Base-by-base conservation (phyloP, 92 coral and sea anemone genomes). In the Phenganax marumi region DNA sequence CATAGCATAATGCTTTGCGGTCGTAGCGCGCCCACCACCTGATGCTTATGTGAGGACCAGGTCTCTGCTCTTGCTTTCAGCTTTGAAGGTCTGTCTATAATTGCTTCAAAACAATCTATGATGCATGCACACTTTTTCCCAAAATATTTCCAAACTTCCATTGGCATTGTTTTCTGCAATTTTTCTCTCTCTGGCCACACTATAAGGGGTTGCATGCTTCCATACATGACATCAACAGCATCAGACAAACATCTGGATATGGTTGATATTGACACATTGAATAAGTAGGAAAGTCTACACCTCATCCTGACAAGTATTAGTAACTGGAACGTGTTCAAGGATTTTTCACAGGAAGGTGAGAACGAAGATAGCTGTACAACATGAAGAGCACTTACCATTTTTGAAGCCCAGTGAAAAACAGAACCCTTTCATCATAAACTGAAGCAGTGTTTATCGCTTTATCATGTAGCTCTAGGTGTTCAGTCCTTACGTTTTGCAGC, bases 171-270 rank as follows among this genome's bases (percentile, higher is more conserved):
- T 52, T 51, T 72, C 21, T 72, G 77, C 46, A 72, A 33, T 33
- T n/a, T 14, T 72, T 72, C 77, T 43, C 52, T 72, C 26, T 10
- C 46, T 72, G 77, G 77, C 77, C 50, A 72, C 77, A 19, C 9
- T n/a, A 72, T n/a, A 72, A 72, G 50, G 18, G 52, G 52, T 17
- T 43, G 43, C 46, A 72, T 21, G 14, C 52, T 18, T 19, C 10
- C 52, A 72, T 19, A 19, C 52, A 72, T 19, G 7, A 72, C 46
- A 72, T 72, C 77, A 25, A 72, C 50, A 33, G 10, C 54, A 53
- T 47, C 54, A 9, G 54, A 5, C 24, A 73, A 73, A 19, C 49
- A 23, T 50, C 54, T 73, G 22, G 78, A 73, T 73, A 73, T 46
- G 1, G 54, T 24, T 24, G 78, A 18, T 73, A 24, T 12, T 39